Base-by-base conservation (phyloP, 2,888 invertebrate genomes). In the Linnaemya vulpina region DNA sequence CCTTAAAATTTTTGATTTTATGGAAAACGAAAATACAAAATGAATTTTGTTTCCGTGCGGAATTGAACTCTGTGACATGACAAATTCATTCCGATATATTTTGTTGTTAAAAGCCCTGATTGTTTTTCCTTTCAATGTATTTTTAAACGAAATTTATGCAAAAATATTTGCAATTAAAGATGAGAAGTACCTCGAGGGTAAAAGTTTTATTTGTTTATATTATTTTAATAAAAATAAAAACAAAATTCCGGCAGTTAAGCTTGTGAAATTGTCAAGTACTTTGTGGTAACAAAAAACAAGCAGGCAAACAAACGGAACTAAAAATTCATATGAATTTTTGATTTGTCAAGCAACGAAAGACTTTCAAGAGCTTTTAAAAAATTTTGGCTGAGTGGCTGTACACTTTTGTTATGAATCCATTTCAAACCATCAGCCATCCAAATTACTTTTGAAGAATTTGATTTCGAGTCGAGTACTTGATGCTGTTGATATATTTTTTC, bases 181-280 rank as follows among this genome's bases (percentile, higher is more conserved):
- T 25, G 22, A 51, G 10, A 51, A 51, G 20, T 10, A 20, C 0
- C 7, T 25, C 3, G 10, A 11, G 22, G 22, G 22, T 13, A 53
- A 53, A 13, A 13, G 22, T 22, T 17, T 22, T 15, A 25, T 63
- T 63, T 51, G 17, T 51, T 51, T 35, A 30, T 30, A 13, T 13
- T 20, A 17, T 43, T 63, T 17, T 46, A 46, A 30, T 1, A 46
- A 65, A 65, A 15, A 43, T 25, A 10, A 20, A n/a, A n/a, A 71
- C 15, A 43, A 15, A 55, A 49, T 46, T n/a, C 25, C 58, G 51
- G 35, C 25, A 74, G 17, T 62, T 35, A 35, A 49, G 20, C 49
- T 74, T 15, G 46, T 15, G 46, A 60, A 73, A 60, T 73, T 73
- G 58, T 75, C 38, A 75, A 75, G 74, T 30, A 46, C 38, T 74